Base-by-base conservation (phyloP, 2,888 invertebrate species). In the Euzophera pinguis region DNA sequence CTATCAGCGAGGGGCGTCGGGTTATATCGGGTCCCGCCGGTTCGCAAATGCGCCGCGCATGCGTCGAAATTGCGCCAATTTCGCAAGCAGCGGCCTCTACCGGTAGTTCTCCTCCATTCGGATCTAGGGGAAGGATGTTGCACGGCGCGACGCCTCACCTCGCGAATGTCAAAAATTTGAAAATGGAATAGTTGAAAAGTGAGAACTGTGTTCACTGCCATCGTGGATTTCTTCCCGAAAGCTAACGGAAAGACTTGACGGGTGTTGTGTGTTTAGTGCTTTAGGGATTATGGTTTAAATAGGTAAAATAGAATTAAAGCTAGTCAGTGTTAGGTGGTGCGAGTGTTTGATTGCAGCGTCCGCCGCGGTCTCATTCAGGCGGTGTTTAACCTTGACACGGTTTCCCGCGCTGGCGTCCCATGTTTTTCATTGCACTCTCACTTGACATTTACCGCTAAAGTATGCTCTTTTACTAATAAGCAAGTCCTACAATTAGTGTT, bases 11-110 rank as follows among this genome's bases (percentile, higher is more conserved):
- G 81, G 82, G 82, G 80, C 78, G 80, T 82, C 78, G 82, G 81
- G 81, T 79, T 84, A 77, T 74, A 75, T 81, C 78, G 81, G 78
- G 69, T 78, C 76, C 80, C 78, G 82, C 82, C 84, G 81, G 83
- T 74, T 79, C 75, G 78, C 75, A 69, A 75, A 73, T 79, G 73
- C 71, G 71, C 54, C 53, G 77, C 89, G 89, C 89, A 84, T 88
- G 89, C 88, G 89, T 73, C 61, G 62, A 80, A 85, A 85, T 87
- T 90, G 89, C 89, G 89, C 89, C 89, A 89, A 89, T 90, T 89
- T 84, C 73, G 79, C 75, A 63, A 64, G 70, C 80, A 82, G 86
- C 86, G 88, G 75, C 88, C 88, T 88, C 89, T 89, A 74, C 68
- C 78, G 89, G 75, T 67, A 65, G 71, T 73, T 78, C 73, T 83